Evolutionary conservation across 2,888 invertebrate species (phyloP), one percentile per base, ranked within the genome.

Genomic region (Hecatera dysodea): DNA sequence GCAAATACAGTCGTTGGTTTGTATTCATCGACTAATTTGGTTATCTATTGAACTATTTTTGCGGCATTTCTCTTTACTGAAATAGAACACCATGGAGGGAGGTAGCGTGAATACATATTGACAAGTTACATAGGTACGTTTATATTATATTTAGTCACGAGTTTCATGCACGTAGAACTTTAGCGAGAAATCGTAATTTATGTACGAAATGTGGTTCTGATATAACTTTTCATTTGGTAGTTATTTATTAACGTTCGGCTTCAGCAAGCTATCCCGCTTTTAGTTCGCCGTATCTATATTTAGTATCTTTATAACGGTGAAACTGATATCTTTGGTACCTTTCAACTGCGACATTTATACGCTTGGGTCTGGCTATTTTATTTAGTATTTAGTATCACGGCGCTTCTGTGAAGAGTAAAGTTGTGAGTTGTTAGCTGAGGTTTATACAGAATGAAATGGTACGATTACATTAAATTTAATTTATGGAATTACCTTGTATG

Each of bases 141-240:
- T 65, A 63, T 72, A 52, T 55, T 59, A 57, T 60, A 72, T 80
- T 64, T 65, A 66, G 46, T 68, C 11, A 52, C 22, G 53, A 74
- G 50, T 65, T 77, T 67, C 70, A 19, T 73, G 42, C 62, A 67
- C 60, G 71, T 80, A 55, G 22, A 77, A 82, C 71, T 82, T 80
- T 62, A 72, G 65, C 69, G 74, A 27, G 80, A 74, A 80, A 72
- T 78, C 33, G 59, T 82, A 78, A 80, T 80, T 77, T 82, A 82
- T 80, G 74, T 69, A 72, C 65, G 59, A 82, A 82, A 77, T 72
- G 83, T 69, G 74, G 69, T 77, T 44, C 67, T 73, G 73, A 77
- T 82, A 72, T 80, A 82, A 82, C 74, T 82, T 80, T 82, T 78
- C 81, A 82, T 82, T 78, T 59, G 50, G 63, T 66, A 70, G 72